phyloP scores from a whole-genome alignment of 2,113 vertebrate species.

The Lontra canadensis region DNA sequence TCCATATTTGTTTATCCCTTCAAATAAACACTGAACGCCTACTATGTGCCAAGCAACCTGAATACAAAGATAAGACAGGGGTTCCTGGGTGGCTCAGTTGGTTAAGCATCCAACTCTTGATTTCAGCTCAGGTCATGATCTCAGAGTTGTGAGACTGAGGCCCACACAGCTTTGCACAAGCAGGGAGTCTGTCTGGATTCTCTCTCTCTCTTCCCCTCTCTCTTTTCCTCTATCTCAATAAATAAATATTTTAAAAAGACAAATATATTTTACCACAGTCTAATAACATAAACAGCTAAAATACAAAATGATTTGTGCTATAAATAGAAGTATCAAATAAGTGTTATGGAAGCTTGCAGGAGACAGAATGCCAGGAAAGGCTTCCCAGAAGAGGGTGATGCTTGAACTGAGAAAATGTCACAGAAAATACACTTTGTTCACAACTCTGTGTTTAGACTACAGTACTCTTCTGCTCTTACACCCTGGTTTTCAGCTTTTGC shows the following conservation, averaged over 20 bases:
- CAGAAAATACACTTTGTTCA: conserved; percentile 37
- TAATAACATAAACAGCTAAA: conserved; percentile 54
- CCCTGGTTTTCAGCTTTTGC: conserved; percentile 21
- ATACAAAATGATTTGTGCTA: conserved; percentile 39
- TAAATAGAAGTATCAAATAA: conserved; percentile 48
- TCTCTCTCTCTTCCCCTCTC: background rate
- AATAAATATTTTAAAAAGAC: background rate
- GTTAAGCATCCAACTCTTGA: background rate
- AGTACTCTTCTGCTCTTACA: background rate
- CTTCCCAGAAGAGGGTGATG: conserved; percentile 28
- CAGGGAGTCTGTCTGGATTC: background rate
- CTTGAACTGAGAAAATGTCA: conserved; percentile 55
- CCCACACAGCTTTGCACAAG: background rate
- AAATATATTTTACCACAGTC: conserved; percentile 25
- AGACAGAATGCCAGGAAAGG: conserved; percentile 13
- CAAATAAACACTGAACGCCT: background rate
- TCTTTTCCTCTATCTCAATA: background rate
- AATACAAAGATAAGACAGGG: background rate
- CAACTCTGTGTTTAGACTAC: conserved; percentile 19
- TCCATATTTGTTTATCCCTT: conserved; percentile 30
- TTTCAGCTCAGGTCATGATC: background rate
- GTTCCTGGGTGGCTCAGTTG: background rate
- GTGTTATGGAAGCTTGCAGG: background rate
- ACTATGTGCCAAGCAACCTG: background rate
- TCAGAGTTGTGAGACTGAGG: background rate